Evolutionary conservation across 2,113 vertebrate species (phyloP).

Genomic region (Anhinga anhinga): DNA sequence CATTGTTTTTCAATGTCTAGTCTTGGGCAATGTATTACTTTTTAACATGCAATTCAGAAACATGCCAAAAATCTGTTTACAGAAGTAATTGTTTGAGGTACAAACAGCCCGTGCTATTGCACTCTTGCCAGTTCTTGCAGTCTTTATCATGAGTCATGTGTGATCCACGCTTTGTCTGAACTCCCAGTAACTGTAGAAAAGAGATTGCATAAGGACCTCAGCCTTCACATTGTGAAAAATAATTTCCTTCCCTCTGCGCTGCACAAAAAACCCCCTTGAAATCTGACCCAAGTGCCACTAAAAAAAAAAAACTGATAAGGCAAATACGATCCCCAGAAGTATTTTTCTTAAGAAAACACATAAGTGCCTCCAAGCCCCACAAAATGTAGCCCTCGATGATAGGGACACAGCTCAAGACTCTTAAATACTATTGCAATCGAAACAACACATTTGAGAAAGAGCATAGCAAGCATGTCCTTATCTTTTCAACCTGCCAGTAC

Average conservation of each 20-base stretch:
- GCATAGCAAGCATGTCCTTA: not conserved
- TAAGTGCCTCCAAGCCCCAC: not conserved
- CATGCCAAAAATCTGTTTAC: constrained; percentile 49
- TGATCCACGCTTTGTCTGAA: constrained; percentile 32
- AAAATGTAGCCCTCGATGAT: not conserved
- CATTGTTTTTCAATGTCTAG: not conserved
- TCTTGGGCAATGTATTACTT: not conserved
- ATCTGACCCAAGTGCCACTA: not conserved
- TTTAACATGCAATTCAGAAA: not conserved
- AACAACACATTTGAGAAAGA: not conserved
- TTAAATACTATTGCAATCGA: not conserved
- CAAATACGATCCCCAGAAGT: not conserved
- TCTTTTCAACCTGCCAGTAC: not conserved
- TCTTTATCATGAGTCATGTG: constrained; percentile 28
- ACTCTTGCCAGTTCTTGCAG: constrained; percentile 44
- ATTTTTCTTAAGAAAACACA: not conserved
- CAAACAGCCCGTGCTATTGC: constrained; percentile 31
- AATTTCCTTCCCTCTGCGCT: not conserved
- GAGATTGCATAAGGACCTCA: constrained; percentile 26
- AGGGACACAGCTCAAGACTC: not conserved
- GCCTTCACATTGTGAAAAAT: not conserved
- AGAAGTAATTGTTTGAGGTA: constrained; percentile 42
- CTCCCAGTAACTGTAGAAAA: constrained; percentile 22
- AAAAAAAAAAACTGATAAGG: not conserved
- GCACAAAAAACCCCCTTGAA: not conserved